Conservation (phyloP, 1,140 invertebrate species). For the Diploscapter pachys region DNA sequence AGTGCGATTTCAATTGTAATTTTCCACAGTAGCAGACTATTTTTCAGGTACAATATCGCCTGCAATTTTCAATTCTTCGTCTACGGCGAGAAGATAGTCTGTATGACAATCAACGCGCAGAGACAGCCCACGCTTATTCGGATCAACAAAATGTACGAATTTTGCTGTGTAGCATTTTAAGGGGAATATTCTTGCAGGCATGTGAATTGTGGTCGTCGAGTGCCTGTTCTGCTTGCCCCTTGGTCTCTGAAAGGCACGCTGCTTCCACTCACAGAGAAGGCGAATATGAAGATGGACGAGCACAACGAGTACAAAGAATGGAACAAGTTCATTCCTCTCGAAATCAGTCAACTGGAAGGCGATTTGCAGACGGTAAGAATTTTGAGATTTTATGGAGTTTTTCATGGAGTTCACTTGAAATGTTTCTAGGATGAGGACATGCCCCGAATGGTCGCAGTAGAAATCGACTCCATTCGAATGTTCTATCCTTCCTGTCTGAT, state of each 20-base stretch:
- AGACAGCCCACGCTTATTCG: conserved; percentile 29
- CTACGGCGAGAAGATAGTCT: conserved; percentile 34
- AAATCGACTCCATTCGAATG: conserved; percentile 29
- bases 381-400: too few species aligned
- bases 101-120: conserved; percentile 27
- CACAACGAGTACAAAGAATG: conserved; percentile 15
- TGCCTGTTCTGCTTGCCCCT: conserved; percentile 12
- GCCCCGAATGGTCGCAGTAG: conserved; percentile 35
- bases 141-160: conserved; percentile 18
- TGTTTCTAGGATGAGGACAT: conserved; percentile 12
- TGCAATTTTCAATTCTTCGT: conserved; percentile 40
- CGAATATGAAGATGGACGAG: background rate
- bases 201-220: conserved; percentile 12
- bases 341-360: background rate
- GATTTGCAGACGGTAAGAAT: background rate
- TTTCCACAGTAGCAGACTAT: too few species aligned
- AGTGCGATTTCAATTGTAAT: too few species aligned
- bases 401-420: background rate
- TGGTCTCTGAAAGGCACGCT: conserved; percentile 23
- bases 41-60: conserved; percentile 10
- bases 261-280: conserved; percentile 4
- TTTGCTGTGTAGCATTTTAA: conserved; percentile 1
- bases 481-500: conserved; percentile 26
- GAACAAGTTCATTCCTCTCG: conserved; percentile 24
- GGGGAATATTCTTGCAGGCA: conserved; percentile 10